Conservation (phyloP, 2,888 invertebrate genomes). For the Xestoiulus laeticollis region DNA sequence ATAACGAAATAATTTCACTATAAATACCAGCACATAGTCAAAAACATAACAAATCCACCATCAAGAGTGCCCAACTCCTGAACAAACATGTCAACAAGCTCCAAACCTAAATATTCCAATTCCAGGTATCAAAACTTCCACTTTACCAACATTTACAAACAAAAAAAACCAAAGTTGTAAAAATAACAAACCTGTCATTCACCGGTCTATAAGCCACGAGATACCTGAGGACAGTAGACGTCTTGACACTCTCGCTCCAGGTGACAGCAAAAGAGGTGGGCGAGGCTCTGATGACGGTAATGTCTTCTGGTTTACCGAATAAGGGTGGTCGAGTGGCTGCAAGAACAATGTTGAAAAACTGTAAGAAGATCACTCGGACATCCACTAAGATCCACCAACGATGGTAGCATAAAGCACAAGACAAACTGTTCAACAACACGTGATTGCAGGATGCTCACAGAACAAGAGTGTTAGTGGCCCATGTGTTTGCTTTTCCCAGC, state of each 20-base stretch:
- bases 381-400: not conserved
- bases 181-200: constrained; percentile 25
- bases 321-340: constrained; percentile 19
- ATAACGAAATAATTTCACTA: too few relatives aligned
- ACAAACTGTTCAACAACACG: not conserved
- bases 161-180: too few relatives aligned
- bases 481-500: constrained; percentile 13
- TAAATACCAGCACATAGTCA: too few relatives aligned
- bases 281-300: constrained; percentile 47
- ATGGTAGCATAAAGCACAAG: not conserved
- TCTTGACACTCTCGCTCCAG: constrained; percentile 10
- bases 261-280: constrained; percentile 51
- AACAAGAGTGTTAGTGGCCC: not conserved
- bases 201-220: constrained; percentile 50
- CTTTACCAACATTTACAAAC: too few relatives aligned
- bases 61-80: too few relatives aligned
- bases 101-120: too few relatives aligned
- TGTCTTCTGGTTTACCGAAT: constrained; percentile 14
- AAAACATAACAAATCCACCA: too few relatives aligned
- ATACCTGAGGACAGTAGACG: not conserved
- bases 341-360: not conserved
- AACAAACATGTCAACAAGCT: too few relatives aligned
- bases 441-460: not conserved
- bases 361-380: not conserved
- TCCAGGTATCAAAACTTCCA: too few relatives aligned